phyloP scores from a whole-genome alignment of 2,888 invertebrate genomes.

The Polymixis flavicincta region DNA sequence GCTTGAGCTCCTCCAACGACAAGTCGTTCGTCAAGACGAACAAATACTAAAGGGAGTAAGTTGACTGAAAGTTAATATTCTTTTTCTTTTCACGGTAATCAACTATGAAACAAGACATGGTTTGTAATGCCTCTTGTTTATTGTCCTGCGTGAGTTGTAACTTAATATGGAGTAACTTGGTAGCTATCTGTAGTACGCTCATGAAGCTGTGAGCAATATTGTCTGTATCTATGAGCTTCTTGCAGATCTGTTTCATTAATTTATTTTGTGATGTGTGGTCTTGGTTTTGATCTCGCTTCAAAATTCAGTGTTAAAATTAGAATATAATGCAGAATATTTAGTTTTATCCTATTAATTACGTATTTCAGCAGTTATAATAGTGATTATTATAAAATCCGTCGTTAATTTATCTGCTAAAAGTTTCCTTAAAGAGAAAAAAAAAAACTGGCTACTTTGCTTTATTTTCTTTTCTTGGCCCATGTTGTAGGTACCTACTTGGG shows the following conservation, averaged over 20 bases:
- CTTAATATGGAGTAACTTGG: conserved; percentile 18
- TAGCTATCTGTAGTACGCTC: background rate
- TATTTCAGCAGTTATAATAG: background rate
- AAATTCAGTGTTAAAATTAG: too few species aligned
- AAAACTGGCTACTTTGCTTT: background rate
- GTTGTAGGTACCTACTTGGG: background rate
- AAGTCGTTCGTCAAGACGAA: too few species aligned
- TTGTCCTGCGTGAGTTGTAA: conserved; percentile 21
- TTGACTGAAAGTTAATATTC: background rate
- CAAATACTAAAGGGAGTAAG: too few species aligned
- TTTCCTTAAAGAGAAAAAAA: background rate
- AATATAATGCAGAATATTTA: background rate
- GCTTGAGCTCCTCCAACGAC: too few species aligned
- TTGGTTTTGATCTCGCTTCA: background rate
- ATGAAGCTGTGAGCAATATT: conserved; percentile 10
- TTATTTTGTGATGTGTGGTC: background rate
- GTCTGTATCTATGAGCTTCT: background rate
- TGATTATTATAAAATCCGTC: too few species aligned
- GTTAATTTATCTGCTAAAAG: background rate
- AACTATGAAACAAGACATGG: conserved; percentile 3
- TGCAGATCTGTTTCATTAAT: background rate
- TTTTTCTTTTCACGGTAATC: background rate
- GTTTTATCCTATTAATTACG: background rate
- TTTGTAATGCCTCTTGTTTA: background rate
- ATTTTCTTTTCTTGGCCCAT: background rate